Percentiles rank a stretch among this genome's conserved stretches.
phyloP scores from a whole-genome alignment of 1,140 invertebrate genomes.

The Cylas formicarius region DNA sequence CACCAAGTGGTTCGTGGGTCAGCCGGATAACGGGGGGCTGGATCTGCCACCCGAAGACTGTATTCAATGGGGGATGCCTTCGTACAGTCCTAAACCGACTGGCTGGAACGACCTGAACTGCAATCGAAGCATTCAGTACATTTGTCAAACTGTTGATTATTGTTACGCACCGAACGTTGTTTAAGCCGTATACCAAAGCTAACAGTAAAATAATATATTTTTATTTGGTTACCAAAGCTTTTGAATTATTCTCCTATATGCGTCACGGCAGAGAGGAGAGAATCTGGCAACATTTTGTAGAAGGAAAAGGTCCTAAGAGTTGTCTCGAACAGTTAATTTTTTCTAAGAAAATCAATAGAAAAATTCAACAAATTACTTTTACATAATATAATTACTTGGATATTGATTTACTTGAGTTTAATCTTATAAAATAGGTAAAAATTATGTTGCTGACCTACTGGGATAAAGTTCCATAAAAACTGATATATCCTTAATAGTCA shows the following conservation, averaged over 20 bases:
- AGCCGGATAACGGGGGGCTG: constrained; percentile 4
- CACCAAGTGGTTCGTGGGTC: constrained; percentile 4
- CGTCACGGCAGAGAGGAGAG: neutral
- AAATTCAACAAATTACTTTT: too few species aligned
- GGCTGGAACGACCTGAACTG: constrained; percentile 19
- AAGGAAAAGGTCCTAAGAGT: neutral
- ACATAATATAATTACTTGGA: too few species aligned
- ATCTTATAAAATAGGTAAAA: too few species aligned
- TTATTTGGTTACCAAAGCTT: neutral
- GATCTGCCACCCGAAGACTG: too few species aligned
- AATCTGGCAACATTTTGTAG: neutral
- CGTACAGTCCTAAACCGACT: neutral
- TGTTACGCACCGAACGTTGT: constrained; percentile 5
- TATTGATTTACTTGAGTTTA: too few species aligned
- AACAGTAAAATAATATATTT: neutral
- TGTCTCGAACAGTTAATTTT: too few species aligned
- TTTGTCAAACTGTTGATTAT: constrained; percentile 9
- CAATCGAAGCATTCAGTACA: constrained; percentile 4
- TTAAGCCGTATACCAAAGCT: constrained; percentile 1
- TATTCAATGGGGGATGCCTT: constrained; percentile 11
- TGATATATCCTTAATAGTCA: too few species aligned
- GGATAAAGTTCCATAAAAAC: too few species aligned
- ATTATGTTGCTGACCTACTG: too few species aligned
- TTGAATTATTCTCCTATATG: too few species aligned
- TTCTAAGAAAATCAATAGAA: too few species aligned